phyloP scores from a whole-genome alignment of 2,113 vertebrate genomes.

The Psettodes erumei region DNA sequence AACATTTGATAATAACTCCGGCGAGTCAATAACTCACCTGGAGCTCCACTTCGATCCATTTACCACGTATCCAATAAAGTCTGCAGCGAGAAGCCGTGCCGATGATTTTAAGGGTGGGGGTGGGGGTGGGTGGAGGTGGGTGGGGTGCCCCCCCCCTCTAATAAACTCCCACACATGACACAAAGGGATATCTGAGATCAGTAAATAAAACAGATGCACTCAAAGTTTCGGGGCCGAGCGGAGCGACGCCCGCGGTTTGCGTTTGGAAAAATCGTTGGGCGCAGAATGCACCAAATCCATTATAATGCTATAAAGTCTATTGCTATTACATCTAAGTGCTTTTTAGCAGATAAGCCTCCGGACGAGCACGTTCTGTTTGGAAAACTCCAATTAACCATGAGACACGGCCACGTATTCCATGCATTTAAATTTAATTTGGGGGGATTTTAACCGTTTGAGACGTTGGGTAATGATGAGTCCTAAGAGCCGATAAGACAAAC shows the following conservation, averaged over 20 bases:
- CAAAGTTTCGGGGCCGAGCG: conserved; percentile 24
- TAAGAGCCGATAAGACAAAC: conserved; percentile 3
- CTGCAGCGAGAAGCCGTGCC: conserved; percentile 4
- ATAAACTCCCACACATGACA: conserved; percentile 49
- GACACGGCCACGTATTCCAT: not conserved
- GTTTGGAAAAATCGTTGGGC: not conserved
- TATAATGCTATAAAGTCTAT: conserved; percentile 13
- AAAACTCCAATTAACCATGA: conserved; percentile 34
- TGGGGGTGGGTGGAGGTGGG: no score
- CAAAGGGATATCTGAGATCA: conserved; percentile 29
- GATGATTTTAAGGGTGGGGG: conserved; percentile 46
- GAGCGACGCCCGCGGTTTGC: conserved; percentile 18
- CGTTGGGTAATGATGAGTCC: conserved; percentile 16
- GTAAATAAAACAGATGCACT: conserved; percentile 43
- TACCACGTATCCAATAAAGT: conserved; percentile 34
- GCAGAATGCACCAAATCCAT: conserved; percentile 27
- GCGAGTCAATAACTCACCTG: conserved; percentile 44
- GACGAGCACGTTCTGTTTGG: conserved; percentile 6
- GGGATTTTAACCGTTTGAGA: conserved; percentile 1
- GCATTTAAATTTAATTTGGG: conserved; percentile 25
- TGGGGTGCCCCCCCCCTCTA: conserved; percentile 3
- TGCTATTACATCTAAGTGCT: conserved; percentile 3
- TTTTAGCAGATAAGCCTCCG: conserved; percentile 22
- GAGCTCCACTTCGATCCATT: conserved; percentile 38
- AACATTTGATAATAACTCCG: conserved; percentile 22